Base-by-base conservation (phyloP, 2,797 vertebrate species). In the Notoglanidium macrostoma region DNA sequence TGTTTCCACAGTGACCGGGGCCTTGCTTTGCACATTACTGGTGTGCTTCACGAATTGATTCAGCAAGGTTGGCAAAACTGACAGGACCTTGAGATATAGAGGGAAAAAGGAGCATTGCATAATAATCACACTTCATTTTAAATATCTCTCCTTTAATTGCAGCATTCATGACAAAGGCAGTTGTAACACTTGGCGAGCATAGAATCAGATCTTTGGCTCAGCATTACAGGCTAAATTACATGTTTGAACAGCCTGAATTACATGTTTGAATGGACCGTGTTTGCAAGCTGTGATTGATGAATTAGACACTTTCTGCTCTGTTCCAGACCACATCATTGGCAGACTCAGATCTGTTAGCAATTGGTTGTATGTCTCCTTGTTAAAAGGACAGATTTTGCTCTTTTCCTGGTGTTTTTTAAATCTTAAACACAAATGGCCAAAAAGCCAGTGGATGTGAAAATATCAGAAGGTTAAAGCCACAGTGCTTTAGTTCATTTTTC, bases 251-350 rank as follows among this genome's bases (percentile, higher is more conserved):
- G 87, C 90, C 91, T 68, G 63, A 89, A 89, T 90, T 57, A 84
- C 68, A 89, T 86, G 85, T 94, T 95, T 94, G 87, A 92, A 94
- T 91, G 88, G 86, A 91, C 91, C 91, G 90, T 91, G 89, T 92
- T 91, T 92, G 91, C 91, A 93, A 91, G 93, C 92, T 94, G 83
- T 77, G 92, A 95, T 94, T 93, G 92, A 91, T 91, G 92, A 93
- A 95, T 94, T 92, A 94, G 90, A 91, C 92, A 92, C 91, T 55
- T 91, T 92, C 92, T 90, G 90, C 92, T 93, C 90, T 89, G 91
- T 92, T 93, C 88, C 90, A 92, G 90, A 92, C 89, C 89, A 65
- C 93, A 91, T 91, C 85, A 91, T 92, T 94, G 94, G 91, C 89
- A 87, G 61, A 74, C 19, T 35, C 17, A 72, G 44, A 63, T 63